phyloP scores from a whole-genome alignment of 1,140 invertebrate species.

The Orius laevigatus region DNA sequence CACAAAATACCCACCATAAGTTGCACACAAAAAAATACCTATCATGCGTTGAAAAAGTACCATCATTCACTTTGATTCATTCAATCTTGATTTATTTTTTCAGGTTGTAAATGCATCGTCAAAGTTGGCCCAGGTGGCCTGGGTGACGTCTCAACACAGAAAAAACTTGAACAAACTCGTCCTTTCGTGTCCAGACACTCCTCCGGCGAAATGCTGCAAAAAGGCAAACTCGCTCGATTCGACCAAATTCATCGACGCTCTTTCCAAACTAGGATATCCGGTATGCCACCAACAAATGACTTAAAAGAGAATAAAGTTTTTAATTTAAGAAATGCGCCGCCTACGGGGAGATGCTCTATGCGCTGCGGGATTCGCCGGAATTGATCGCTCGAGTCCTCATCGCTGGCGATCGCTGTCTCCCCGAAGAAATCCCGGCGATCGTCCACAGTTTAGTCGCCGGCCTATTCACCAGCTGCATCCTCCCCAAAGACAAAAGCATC shows the following conservation, averaged over 20 bases:
- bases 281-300: slow-evolving; percentile 26
- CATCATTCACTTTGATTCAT: background rate
- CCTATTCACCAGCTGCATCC: slow-evolving; percentile 65
- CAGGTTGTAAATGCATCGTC: slow-evolving; percentile 43
- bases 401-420: slow-evolving; percentile 50
- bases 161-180: slow-evolving; percentile 68
- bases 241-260: slow-evolving; percentile 71
- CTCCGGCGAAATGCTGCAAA: slow-evolving; percentile 56
- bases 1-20: background rate
- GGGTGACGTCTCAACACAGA: slow-evolving; percentile 77
- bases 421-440: slow-evolving; percentile 44
- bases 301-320: slow-evolving; percentile 5
- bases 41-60: background rate
- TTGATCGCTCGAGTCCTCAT: slow-evolving; percentile 63
- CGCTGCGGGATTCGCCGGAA: slow-evolving; percentile 60
- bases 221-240: slow-evolving; percentile 59
- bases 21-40: background rate
- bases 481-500: slow-evolving; percentile 63
- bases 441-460: slow-evolving; percentile 60
- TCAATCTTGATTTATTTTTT: slow-evolving; percentile 15
- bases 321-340: slow-evolving; percentile 46
- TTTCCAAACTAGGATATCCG: slow-evolving; percentile 67
- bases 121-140: slow-evolving; percentile 58
- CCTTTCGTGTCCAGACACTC: slow-evolving; percentile 50
- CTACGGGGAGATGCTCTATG: slow-evolving; percentile 63